Evolutionary conservation across 2,113 vertebrate species (phyloP).

Genomic region (Oxyruncus cristatus): DNA sequence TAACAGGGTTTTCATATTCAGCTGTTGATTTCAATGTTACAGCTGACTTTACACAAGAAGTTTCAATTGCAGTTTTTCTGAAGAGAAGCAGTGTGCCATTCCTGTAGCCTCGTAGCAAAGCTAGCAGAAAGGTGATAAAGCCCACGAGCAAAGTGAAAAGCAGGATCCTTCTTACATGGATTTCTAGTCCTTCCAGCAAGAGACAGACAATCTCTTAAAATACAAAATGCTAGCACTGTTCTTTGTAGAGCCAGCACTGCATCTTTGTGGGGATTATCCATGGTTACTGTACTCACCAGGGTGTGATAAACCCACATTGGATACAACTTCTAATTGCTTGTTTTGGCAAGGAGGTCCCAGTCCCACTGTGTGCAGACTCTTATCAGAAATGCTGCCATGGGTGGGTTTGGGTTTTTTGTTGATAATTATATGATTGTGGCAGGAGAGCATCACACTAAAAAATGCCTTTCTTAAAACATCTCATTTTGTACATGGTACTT

Average conservation of each 20-base stretch:
- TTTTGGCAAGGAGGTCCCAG: background rate
- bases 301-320: background rate
- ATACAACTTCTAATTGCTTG: background rate
- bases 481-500: background rate
- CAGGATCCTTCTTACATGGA: background rate
- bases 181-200: background rate
- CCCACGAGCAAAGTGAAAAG: background rate
- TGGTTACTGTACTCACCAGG: fast-evolving
- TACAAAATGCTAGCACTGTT: background rate
- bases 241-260: background rate
- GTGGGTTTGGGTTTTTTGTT: background rate
- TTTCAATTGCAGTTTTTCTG: background rate
- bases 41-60: background rate
- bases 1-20: background rate
- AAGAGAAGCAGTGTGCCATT: background rate
- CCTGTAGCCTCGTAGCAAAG: background rate
- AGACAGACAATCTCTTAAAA: background rate
- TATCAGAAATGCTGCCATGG: background rate
- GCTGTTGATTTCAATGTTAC: background rate
- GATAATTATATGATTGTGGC: background rate
- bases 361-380: background rate
- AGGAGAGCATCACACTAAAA: background rate
- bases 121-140: background rate
- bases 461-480: background rate
- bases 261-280: background rate